Evolutionary conservation across 64 coral and sea anemone species (phyloP).

Genomic region (Astreopora myriophthalma): DNA sequence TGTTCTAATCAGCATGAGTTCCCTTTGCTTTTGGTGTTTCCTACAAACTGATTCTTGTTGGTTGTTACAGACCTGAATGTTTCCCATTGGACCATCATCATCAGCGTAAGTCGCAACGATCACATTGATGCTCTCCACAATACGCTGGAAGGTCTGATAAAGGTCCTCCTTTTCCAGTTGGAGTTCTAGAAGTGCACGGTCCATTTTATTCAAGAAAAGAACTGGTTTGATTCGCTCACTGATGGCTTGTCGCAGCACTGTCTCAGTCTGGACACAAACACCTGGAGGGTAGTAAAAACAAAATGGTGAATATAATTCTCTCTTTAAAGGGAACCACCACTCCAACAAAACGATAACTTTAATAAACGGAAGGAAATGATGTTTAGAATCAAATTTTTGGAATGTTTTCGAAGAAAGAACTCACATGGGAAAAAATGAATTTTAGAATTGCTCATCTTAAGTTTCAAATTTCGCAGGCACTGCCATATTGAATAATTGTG

Average conservation of each 20-base stretch:
- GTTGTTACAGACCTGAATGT: slow-evolving; percentile 73
- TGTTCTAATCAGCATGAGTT: too few relatives aligned
- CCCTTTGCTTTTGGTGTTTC: too few relatives aligned
- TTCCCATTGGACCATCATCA: slow-evolving; percentile 97
- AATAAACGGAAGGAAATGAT: too few relatives aligned
- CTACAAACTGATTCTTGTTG: too few relatives aligned
- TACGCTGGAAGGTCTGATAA: slow-evolving; percentile 90
- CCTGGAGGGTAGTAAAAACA: not conserved
- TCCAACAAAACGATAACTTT: too few relatives aligned
- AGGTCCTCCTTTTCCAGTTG: slow-evolving; percentile 92
- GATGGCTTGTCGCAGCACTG: slow-evolving; percentile 92
- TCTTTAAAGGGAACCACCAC: too few relatives aligned
- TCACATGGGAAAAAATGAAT: too few relatives aligned
- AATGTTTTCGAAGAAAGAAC: too few relatives aligned
- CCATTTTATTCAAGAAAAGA: slow-evolving; percentile 98
- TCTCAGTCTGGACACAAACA: slow-evolving; percentile 98
- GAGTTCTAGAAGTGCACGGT: slow-evolving; percentile 89
- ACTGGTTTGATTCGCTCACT: slow-evolving; percentile 92
- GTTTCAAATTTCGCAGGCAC: too few relatives aligned
- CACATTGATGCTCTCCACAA: slow-evolving; percentile 89
- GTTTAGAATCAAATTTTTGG: too few relatives aligned
- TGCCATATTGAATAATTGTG: too few relatives aligned
- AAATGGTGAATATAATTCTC: not conserved
- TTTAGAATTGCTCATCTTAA: too few relatives aligned
- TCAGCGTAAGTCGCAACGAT: slow-evolving; percentile 92